These are phyloP conservation scores for Cygnus olor DNA, from an alignment of 2,797 vertebrate species.

Conservation along the genomic window DNA sequence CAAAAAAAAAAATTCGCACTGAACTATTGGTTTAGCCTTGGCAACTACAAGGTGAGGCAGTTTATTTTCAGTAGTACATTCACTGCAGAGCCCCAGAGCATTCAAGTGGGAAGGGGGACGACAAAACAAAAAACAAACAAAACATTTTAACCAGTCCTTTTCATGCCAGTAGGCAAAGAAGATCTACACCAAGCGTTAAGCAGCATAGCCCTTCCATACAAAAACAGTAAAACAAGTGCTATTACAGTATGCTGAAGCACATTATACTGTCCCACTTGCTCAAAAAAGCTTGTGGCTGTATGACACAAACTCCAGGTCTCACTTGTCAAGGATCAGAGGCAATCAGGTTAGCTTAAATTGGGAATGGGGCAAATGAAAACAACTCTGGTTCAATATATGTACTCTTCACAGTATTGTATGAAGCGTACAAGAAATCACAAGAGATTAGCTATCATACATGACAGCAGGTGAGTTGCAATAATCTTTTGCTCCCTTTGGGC, in stretches of 20 bases:
- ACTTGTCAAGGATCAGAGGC: background rate
- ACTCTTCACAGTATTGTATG: background rate
- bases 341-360: background rate
- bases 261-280: rapidly evolving
- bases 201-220: background rate
- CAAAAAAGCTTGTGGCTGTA: background rate
- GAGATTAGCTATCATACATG: background rate
- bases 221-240: background rate
- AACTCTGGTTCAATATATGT: background rate
- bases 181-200: background rate
- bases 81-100: background rate
- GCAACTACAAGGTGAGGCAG: background rate
- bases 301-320: rapidly evolving
- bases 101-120: background rate
- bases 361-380: background rate
- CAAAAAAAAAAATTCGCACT: background rate
- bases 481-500: background rate
- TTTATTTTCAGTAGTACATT: background rate
- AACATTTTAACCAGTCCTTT: background rate
- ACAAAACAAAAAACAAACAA: background rate
- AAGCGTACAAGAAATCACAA: background rate
- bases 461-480: background rate
- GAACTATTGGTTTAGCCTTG: background rate
- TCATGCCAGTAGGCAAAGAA: background rate
- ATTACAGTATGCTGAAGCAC: background rate